Evolutionary conservation across 1,140 invertebrate species (phyloP).

Genomic region (Zaprionus ghesquierei): DNA sequence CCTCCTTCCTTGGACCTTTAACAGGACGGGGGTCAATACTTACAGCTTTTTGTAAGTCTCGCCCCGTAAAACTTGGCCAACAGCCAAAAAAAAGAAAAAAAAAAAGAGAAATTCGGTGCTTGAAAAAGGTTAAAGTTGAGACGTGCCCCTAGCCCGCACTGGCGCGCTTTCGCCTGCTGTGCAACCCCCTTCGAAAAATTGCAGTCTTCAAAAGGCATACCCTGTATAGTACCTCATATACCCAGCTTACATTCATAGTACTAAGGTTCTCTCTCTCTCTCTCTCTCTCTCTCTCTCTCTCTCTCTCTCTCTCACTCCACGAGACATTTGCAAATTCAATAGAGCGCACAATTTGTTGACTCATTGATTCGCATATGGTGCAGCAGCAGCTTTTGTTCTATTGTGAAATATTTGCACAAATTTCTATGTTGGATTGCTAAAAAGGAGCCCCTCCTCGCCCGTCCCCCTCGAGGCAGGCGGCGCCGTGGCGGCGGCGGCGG

Average conservation of each 20-base stretch:
- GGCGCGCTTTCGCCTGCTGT: background rate
- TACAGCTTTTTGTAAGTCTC: constrained; percentile 13
- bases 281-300: no score
- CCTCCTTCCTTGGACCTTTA: constrained; percentile 54
- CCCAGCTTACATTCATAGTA: constrained; percentile 36
- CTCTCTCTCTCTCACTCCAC: constrained; percentile 7
- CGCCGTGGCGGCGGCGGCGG: constrained; percentile 29
- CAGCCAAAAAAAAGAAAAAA: constrained; percentile 47
- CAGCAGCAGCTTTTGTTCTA: constrained; percentile 64
- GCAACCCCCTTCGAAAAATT: constrained; percentile 8
- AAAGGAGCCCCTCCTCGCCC: background rate
- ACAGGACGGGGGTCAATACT: constrained; percentile 35
- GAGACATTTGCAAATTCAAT: constrained; percentile 55
- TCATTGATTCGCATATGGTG: constrained; percentile 62
- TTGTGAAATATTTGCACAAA: constrained; percentile 48
- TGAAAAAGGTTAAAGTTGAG: constrained; percentile 39
- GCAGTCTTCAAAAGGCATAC: constrained; percentile 7
- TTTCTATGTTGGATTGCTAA: constrained; percentile 14
- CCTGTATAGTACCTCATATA: constrained; percentile 3
- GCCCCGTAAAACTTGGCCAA: constrained; percentile 29
- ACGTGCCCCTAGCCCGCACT: background rate
- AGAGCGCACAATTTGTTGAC: constrained; percentile 34
- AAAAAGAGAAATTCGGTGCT: constrained; percentile 30
- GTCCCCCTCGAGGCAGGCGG: background rate
- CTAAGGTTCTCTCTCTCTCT: constrained; percentile 46